Base-by-base conservation (phyloP, 2,797 vertebrate species). In the Garrulus glandarius region DNA sequence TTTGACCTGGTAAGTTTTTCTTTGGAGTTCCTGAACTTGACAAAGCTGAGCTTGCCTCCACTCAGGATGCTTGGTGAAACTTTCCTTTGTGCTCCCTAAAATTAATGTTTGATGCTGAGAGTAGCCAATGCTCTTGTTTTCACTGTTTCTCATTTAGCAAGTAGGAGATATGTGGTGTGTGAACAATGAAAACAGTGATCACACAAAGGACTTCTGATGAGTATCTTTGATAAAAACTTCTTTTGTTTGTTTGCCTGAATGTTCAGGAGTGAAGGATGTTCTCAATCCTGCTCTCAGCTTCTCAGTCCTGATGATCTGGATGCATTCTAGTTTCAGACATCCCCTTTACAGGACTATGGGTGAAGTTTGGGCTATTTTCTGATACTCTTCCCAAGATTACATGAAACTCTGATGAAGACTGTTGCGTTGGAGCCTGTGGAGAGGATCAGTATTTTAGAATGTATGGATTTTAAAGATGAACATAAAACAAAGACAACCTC, bases 1-100 rank as follows among this genome's bases (percentile, higher is more conserved):
- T 99, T 99, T 97, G 99, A 99, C 94, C 92, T 98, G 97, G 99
- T 99, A 96, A 98, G 99, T 94, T 91, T 87, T 72, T n/a, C 15
- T 87, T 29, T 37, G n/a, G 26, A 67, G 34, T 56, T 67, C 8
- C 34, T 82, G 56, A 69, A 60, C 22, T 70, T 77, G 34, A 23
- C 43, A 70, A 85, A 94, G 41, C 23, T 63, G 36, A 64, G 30
- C 8, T 72, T 84, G 27, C n/a, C 52, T 44, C 57, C 57, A 8
- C 10, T 84, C 75, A 29, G n/a, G 30, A 41, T 93, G 34, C 39
- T 82, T 52, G 26, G 6, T 74, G 46, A 14, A 75, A 60, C 24
- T 92, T 87, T 32, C 10, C 32, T 59, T 81, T 82, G 27, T 69
- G 26, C 71, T 69, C 8, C 50, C 77, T 93, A 60, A 74, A 87